Percentiles rank a stretch among this genome's conserved stretches.
phyloP scores from a whole-genome alignment of 2,888 invertebrate genomes.

The Lepidochitona cinerea region DNA sequence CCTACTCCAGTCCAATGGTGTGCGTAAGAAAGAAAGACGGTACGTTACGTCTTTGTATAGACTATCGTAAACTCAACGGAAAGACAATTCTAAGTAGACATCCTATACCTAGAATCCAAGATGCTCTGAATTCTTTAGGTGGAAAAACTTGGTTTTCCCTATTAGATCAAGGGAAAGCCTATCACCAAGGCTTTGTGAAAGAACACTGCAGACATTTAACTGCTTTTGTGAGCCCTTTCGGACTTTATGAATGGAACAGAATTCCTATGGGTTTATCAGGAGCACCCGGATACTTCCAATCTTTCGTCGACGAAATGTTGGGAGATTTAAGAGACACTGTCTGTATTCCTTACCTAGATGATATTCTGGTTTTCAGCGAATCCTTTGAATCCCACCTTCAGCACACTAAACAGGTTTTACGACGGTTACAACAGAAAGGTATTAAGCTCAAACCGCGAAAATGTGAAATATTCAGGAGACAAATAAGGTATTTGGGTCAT shows the following conservation, averaged over 20 bases:
- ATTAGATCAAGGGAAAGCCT: constrained; percentile 33
- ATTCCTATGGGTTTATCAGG: constrained; percentile 28
- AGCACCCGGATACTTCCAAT: constrained; percentile 18
- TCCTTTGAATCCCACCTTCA: background rate
- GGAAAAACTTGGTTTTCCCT: constrained; percentile 28
- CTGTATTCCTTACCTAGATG: background rate
- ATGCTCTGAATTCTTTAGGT: constrained; percentile 25
- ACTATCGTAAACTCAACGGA: constrained; percentile 26
- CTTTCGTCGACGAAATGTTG: background rate
- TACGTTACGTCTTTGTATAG: no score
- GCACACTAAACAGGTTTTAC: background rate
- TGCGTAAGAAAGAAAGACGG: constrained; percentile 36
- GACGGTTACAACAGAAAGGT: background rate
- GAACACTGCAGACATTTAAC: constrained; percentile 20
- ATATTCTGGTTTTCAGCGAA: background rate
- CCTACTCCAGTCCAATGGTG: constrained; percentile 31
- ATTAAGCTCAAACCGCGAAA: background rate
- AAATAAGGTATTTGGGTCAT: background rate
- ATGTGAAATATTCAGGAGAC: background rate
- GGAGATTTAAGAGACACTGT: background rate
- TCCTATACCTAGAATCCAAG: constrained; percentile 32
- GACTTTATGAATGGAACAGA: constrained; percentile 28
- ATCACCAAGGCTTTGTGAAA: constrained; percentile 33
- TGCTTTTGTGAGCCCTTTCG: constrained; percentile 30
- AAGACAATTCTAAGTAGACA: constrained; percentile 21